These are phyloP conservation scores for Argentina silus DNA, from an alignment of 2,797 vertebrate genomes.

Conservation along the genomic window DNA sequence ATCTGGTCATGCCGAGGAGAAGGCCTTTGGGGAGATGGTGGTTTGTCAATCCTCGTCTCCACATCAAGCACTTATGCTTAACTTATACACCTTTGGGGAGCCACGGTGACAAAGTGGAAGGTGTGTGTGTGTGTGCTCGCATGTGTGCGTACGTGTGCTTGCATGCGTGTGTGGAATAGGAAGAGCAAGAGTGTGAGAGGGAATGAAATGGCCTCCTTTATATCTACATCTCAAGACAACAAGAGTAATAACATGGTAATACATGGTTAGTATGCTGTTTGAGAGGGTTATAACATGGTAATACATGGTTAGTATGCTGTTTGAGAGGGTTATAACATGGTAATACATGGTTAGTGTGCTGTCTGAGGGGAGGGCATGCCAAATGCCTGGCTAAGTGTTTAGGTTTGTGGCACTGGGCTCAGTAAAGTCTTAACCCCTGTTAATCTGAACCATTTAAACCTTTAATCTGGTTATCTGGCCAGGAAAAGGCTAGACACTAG, in stretches of 20 bases:
- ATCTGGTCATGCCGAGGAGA: constrained; percentile 69
- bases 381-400: constrained; percentile 7
- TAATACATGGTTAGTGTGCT: too few species aligned
- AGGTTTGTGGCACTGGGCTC: background rate
- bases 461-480: constrained; percentile 61
- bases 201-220: too few species aligned
- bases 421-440: constrained; percentile 53
- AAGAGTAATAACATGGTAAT: too few species aligned
- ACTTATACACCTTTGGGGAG: background rate
- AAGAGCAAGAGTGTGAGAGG: too few species aligned
- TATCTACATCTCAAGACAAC: too few species aligned
- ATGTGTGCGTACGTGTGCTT: too few species aligned
- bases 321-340: too few species aligned
- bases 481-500: background rate
- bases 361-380: constrained; percentile 33
- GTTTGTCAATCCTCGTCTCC: constrained; percentile 66
- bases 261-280: too few species aligned
- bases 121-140: background rate
- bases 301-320: too few species aligned
- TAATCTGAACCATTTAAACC: constrained; percentile 68
- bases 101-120: background rate
- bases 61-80: constrained; percentile 22
- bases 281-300: too few species aligned
- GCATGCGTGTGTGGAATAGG: too few species aligned
- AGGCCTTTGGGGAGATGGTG: constrained; percentile 64